Base-by-base conservation (phyloP, 2,113 vertebrate species). In the Hippoglossus stenolepis region DNA sequence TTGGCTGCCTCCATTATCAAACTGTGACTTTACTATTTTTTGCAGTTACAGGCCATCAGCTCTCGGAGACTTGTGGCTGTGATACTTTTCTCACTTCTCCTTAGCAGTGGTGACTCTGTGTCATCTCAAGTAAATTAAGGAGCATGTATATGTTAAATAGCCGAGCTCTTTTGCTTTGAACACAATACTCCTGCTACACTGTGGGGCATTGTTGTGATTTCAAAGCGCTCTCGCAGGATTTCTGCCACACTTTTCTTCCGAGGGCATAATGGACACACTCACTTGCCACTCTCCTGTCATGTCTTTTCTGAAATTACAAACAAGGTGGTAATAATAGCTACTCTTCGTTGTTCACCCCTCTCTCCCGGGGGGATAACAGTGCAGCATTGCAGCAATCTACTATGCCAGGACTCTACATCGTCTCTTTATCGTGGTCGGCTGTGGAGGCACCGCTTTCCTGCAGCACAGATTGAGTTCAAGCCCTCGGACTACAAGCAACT, bases 391-490 rank as follows among this genome's bases (percentile, higher is more conserved):
- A 79, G 86, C 86, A 76, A 77, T 85, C 76, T 70, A 23, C 63
- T 45, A 65, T 65, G 59, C 65, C 62, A 65, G 70, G 67, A 78
- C 72, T 81, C 80, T 23, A 58, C 31, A 66, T 62, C 59, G 57
- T 74, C 75, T 83, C 60, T 87, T 70, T 49, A 51, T 71, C 65
- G 58, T n/a, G 51, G 80, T 54, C 65, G 28, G 66, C 77, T 20
- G 81, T 62, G 62, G 60, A 74, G 28, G 40, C 24, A 53, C 31
- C 61, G 31, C 71, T 71, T 85, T 84, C 71, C 81, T 75, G 31
- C 63, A 54, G 82, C 51, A 3, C 64, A 89, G 81, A 91, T 89
- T 91, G 90, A 91, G 89, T 92, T 92, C 92, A 91, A 92, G 90
- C 73, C 89, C 89, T 83, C 9, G 0, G 57, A 86, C 81, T 66